These are phyloP conservation scores for Podiceps cristatus DNA, from an alignment of 2,113 vertebrate genomes.

Conservation along the genomic window DNA sequence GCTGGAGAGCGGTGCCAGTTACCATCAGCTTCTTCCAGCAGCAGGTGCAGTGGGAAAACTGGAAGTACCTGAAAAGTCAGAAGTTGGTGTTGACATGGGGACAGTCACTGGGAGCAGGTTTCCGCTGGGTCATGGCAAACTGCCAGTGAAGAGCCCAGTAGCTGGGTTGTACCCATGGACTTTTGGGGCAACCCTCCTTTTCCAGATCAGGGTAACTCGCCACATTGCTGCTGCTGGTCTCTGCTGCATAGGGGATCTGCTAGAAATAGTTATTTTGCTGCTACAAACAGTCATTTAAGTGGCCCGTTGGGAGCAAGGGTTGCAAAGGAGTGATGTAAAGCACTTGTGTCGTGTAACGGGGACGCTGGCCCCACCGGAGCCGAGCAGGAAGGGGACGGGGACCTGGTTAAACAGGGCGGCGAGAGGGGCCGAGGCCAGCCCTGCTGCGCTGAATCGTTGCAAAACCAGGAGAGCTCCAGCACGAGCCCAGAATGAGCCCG, in stretches of 20 bases:
- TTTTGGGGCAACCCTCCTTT: not conserved
- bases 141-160: not conserved
- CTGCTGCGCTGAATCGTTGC: not conserved
- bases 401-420: not conserved
- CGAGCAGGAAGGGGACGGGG: accelerated
- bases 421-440: accelerated
- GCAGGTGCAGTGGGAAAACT: not conserved
- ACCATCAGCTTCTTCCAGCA: not conserved
- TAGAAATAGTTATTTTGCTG: not conserved
- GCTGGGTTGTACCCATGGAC: not conserved
- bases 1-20: not conserved
- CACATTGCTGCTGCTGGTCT: not conserved
- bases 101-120: not conserved
- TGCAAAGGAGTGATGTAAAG: not conserved
- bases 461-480: accelerated
- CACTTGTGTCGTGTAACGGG: not conserved
- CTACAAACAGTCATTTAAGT: not conserved
- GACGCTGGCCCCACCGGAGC: not conserved
- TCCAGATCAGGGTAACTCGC: not conserved
- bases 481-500: accelerated
- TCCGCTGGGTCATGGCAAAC: not conserved
- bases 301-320: accelerated
- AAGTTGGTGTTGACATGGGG: not conserved
- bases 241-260: not conserved
- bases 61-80: conserved; percentile 43